Conservation (phyloP, 2,888 invertebrate species). For the Cerceris ruficornis region DNA sequence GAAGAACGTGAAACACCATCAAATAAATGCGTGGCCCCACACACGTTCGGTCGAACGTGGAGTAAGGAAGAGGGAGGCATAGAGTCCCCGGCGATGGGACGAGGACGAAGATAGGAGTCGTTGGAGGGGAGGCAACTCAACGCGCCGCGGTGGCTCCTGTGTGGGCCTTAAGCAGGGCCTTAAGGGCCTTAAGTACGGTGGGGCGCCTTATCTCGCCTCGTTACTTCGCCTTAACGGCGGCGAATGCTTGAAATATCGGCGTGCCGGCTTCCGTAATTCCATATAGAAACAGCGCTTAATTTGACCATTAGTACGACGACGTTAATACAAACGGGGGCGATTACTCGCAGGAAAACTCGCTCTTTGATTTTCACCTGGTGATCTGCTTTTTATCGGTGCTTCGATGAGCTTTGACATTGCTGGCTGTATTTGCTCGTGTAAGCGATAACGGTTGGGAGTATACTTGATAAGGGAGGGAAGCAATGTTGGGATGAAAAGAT, state of each 20-base stretch:
- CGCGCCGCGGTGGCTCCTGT: slow-evolving; percentile 59
- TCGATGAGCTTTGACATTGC: slow-evolving; percentile 7
- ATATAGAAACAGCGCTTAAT: slow-evolving; percentile 72
- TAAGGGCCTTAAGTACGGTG: slow-evolving; percentile 67
- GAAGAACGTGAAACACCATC: slow-evolving; percentile 71
- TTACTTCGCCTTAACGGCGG: slow-evolving; percentile 79
- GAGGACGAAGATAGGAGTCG: not conserved
- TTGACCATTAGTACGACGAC: slow-evolving; percentile 71
- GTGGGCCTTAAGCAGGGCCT: slow-evolving; percentile 67
- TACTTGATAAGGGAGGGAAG: not conserved
- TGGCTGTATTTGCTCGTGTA: not conserved
- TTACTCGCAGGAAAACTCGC: slow-evolving; percentile 56
- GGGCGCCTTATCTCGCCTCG: slow-evolving; percentile 79
- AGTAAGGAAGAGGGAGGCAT: slow-evolving; percentile 16
- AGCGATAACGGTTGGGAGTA: not conserved
- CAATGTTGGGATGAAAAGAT: not conserved
- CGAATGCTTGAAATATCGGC: slow-evolving; percentile 79
- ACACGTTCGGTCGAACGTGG: slow-evolving; percentile 45
- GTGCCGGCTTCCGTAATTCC: slow-evolving; percentile 78
- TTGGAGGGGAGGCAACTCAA: slow-evolving; percentile 34
- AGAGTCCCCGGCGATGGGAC: slow-evolving; percentile 13
- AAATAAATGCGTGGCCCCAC: slow-evolving; percentile 73
- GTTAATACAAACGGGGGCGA: slow-evolving; percentile 65
- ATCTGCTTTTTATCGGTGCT: slow-evolving; percentile 30
- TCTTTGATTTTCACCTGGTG: slow-evolving; percentile 57